Percentiles rank a stretch among this genome's conserved stretches.
Evolutionary conservation across 2,888 invertebrate species (phyloP).

Genomic region (Drosophila gaucha): DNA sequence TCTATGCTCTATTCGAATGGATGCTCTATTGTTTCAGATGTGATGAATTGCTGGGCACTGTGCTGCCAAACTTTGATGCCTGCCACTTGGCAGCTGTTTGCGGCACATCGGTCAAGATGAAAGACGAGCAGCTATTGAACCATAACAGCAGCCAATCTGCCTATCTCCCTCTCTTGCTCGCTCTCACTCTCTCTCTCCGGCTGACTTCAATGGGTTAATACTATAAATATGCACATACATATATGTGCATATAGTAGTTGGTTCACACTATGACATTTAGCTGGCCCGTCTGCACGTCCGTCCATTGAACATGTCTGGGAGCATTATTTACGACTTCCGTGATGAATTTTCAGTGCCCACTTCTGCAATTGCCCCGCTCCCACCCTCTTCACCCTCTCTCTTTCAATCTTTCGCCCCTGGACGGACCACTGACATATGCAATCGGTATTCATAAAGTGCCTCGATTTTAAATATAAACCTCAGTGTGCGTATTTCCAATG

Average conservation of each 20-base stretch:
- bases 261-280: constrained; percentile 72
- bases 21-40: constrained; percentile 33
- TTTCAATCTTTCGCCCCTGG: background rate
- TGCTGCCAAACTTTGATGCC: constrained; percentile 30
- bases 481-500: constrained; percentile 61
- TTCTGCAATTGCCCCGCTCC: constrained; percentile 31
- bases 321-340: constrained; percentile 75
- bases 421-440: constrained; percentile 34
- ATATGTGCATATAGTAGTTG: constrained; percentile 21
- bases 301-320: constrained; percentile 51
- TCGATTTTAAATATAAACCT: constrained; percentile 67
- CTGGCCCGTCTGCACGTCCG: constrained; percentile 30
- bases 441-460: constrained; percentile 69
- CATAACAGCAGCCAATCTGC: constrained; percentile 40
- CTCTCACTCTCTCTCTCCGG: background rate
- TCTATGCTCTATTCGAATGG: constrained; percentile 5
- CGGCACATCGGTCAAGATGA: constrained; percentile 65
- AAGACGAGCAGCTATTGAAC: constrained; percentile 73
- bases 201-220: constrained; percentile 53
- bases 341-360: constrained; percentile 68
- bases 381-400: background rate
- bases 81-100: constrained; percentile 61
- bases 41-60: constrained; percentile 64
- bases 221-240: constrained; percentile 60
- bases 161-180: background rate